Conservation (phyloP, 2,113 vertebrate genomes). For the Eidolon helvum region DNA sequence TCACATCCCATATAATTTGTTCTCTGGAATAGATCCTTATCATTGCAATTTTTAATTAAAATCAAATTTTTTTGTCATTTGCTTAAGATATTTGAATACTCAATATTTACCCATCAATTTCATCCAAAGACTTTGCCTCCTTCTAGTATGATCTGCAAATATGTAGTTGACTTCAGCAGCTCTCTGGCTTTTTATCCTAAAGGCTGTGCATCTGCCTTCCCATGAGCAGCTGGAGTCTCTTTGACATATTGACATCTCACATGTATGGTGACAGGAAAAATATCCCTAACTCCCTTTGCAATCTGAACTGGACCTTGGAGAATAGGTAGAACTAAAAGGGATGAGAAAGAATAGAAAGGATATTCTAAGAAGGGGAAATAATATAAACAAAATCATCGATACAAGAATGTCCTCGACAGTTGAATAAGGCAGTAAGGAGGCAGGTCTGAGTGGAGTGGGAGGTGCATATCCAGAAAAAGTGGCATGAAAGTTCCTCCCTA, state of each 20-base stretch:
- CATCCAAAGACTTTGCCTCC: neutral
- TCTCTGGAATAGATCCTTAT: neutral
- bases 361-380: neutral
- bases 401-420: neutral
- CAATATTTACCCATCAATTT: neutral
- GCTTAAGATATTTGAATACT: neutral
- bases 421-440: neutral
- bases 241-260: neutral
- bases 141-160: neutral
- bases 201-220: neutral
- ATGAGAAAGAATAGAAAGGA: neutral
- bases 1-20: neutral
- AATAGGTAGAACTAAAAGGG: neutral
- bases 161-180: neutral
- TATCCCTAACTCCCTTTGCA: neutral
- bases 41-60: constrained; percentile 4
- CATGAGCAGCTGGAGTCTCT: neutral
- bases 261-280: neutral
- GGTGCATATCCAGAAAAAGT: neutral
- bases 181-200: neutral
- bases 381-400: neutral
- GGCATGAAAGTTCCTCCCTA: neutral
- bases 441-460: neutral
- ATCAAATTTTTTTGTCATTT: neutral
- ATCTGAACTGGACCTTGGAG: neutral